These are phyloP conservation scores for Euleptes europaea DNA, from an alignment of 2,113 vertebrate species.

Conservation along the genomic window DNA sequence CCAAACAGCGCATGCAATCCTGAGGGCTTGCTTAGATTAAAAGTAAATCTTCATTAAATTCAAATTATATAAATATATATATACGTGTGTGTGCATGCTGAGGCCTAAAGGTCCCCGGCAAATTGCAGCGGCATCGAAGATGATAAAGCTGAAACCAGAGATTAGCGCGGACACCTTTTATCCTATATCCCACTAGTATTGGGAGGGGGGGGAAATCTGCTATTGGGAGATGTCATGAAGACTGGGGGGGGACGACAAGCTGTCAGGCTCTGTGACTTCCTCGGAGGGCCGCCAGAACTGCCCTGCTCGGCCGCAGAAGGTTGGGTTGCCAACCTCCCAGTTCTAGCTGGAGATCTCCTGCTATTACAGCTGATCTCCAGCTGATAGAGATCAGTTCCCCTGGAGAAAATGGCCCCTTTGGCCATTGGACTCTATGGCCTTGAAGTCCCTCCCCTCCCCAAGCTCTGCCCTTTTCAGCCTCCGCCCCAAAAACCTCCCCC, in stretches of 20 bases:
- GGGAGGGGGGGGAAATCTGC: no score
- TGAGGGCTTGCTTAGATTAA: slow-evolving; percentile 1
- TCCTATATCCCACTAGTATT: no score
- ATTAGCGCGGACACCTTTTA: background rate
- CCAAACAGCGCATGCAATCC: background rate
- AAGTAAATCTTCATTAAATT: slow-evolving; percentile 19
- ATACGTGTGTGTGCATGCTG: background rate
- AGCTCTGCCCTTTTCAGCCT: no score
- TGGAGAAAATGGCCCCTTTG: no score
- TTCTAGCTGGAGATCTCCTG: no score
- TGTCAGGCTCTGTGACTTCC: background rate
- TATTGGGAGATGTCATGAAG: background rate
- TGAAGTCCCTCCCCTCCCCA: no score
- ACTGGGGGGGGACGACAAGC: background rate
- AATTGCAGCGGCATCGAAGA: background rate
- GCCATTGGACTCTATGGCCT: no score
- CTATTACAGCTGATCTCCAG: no score
- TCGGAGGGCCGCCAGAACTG: background rate
- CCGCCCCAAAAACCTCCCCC: no score
- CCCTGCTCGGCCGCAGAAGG: background rate
- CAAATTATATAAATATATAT: background rate
- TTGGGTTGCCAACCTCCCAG: no score
- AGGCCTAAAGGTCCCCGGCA: background rate
- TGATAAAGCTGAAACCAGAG: background rate
- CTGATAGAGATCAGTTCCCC: no score